Conservation (phyloP, 2,888 invertebrate species). For the Macrophya annulata region DNA sequence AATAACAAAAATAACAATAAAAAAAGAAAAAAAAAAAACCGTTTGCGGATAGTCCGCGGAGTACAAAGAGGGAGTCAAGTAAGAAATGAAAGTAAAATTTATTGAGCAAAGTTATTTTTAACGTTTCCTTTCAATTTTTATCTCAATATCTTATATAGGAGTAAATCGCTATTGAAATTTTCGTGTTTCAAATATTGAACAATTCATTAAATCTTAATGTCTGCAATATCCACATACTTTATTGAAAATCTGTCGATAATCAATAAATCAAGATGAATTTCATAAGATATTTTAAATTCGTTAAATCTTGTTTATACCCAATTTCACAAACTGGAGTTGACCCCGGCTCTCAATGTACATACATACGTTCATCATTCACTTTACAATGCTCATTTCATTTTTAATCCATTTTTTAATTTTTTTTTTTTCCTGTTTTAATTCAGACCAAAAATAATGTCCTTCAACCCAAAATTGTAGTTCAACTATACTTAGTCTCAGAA, state of each 20-base stretch:
- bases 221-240: background rate
- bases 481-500: no score
- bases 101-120: conserved; percentile 18
- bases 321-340: background rate
- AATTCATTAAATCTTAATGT: background rate
- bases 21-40: no score
- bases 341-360: background rate
- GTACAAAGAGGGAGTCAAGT: background rate
- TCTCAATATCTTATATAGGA: background rate
- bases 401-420: no score
- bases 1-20: no score
- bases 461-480: no score
- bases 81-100: conserved; percentile 32
- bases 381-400: background rate
- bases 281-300: background rate
- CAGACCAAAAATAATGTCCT: no score
- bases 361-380: no score
- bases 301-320: background rate
- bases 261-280: background rate
- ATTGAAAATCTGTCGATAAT: background rate
- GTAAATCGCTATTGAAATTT: background rate
- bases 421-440: no score
- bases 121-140: conserved; percentile 18
- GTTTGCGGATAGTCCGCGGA: background rate
- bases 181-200: background rate